A percentile compares a stretch with the other conserved stretches of the same genome.
Evolutionary conservation across 2,888 invertebrate genomes (phyloP).

Genomic region (Plusia festucae): DNA sequence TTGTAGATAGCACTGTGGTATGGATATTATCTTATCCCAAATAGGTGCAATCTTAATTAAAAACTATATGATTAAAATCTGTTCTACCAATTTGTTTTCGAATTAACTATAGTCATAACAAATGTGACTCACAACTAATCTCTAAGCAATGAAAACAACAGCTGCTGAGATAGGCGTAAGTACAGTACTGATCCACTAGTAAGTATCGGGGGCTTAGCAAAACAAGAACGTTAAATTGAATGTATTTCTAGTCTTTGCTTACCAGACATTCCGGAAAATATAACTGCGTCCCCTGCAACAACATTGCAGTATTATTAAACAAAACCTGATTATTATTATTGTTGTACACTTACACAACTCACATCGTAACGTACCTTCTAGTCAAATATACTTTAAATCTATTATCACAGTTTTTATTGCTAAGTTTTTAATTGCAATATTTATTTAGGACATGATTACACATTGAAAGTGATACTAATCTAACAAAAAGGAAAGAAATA

Average conservation of each 20-base stretch:
- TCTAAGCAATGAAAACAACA: not conserved
- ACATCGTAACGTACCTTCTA: conserved; percentile 13
- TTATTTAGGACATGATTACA: conserved; percentile 5
- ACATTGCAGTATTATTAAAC: conserved; percentile 57
- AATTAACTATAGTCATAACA: not conserved
- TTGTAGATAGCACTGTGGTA: too few relatives aligned
- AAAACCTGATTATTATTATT: conserved; percentile 11
- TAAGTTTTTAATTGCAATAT: conserved; percentile 17
- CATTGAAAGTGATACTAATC: conserved; percentile 15
- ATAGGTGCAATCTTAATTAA: too few relatives aligned
- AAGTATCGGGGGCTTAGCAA: not conserved
- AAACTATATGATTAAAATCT: too few relatives aligned
- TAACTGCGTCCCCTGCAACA: conserved; percentile 90
- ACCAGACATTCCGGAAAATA: conserved; percentile 91
- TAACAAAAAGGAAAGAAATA: conserved; percentile 28
- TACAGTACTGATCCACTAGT: not conserved
- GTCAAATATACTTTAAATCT: conserved; percentile 31
- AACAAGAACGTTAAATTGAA: not conserved
- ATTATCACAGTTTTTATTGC: conserved; percentile 49
- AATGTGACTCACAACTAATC: not conserved
- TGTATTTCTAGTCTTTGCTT: conserved; percentile 61
- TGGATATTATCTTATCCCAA: too few relatives aligned
- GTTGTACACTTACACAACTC: not conserved
- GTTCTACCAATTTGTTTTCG: not conserved
- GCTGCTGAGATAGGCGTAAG: not conserved